Evolutionary conservation across 2,888 invertebrate species (phyloP).

Genomic region (Lithophane ornitopus): DNA sequence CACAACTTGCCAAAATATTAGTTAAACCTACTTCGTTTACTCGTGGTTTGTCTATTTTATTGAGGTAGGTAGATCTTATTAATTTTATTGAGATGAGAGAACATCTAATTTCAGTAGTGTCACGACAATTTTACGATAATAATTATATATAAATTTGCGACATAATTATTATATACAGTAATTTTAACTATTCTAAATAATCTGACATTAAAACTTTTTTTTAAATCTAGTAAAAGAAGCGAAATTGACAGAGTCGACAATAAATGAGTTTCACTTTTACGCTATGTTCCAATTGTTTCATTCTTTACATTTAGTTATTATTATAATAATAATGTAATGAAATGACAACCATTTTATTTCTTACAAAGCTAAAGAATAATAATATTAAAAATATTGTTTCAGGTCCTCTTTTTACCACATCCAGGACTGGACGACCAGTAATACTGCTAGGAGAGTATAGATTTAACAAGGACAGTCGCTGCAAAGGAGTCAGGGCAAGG

Average conservation of each 20-base stretch:
- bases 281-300: neutral
- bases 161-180: too few species aligned
- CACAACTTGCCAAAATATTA: neutral
- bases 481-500: conserved; percentile 65
- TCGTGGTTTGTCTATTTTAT: neutral
- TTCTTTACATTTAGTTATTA: neutral
- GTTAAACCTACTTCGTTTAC: neutral
- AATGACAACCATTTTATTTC: neutral
- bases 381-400: neutral
- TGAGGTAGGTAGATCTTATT: neutral
- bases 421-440: conserved; percentile 72
- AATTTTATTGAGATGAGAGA: neutral
- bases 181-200: neutral
- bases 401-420: conserved; percentile 43
- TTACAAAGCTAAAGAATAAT: neutral
- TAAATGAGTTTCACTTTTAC: neutral
- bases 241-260: neutral
- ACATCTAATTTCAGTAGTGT: neutral
- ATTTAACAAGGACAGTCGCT: conserved; percentile 72
- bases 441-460: conserved; percentile 72
- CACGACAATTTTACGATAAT: neutral
- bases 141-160: too few species aligned
- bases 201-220: neutral
- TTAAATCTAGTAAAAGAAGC: neutral
- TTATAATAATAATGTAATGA: neutral